These are phyloP conservation scores for Arbacia lixula DNA, from an alignment of 53 echinoderm and acorn worm species.

Conservation along the genomic window DNA sequence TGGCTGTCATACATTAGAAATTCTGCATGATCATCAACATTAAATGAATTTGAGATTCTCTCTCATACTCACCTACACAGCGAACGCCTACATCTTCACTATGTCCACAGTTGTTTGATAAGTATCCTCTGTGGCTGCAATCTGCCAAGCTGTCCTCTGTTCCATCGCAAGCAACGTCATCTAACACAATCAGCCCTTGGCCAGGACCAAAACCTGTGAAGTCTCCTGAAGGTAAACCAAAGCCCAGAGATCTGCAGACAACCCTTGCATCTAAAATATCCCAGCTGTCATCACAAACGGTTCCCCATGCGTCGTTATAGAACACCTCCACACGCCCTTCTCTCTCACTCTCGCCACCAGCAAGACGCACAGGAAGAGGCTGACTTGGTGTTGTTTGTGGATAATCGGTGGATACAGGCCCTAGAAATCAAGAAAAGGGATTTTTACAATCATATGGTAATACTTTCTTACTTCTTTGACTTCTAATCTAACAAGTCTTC, in stretches of 20 bases:
- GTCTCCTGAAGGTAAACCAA: not conserved
- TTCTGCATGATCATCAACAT: no score
- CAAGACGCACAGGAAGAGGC: no score
- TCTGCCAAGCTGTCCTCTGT: not conserved
- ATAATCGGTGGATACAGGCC: no score
- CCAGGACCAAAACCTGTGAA: not conserved
- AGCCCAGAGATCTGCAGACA: constrained; percentile 55
- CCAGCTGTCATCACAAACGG: constrained; percentile 55
- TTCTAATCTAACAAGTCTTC: no score
- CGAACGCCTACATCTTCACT: not conserved
- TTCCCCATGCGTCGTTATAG: constrained; percentile 38
- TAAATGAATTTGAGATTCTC: no score
- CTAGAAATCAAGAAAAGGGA: no score
- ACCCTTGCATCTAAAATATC: constrained; percentile 36
- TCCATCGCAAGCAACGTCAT: not conserved
- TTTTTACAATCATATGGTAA: no score
- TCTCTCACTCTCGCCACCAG: not conserved
- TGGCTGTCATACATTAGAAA: no score
- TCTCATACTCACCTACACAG: no score
- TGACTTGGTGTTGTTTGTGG: no score
- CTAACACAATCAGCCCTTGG: not conserved
- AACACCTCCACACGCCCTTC: constrained; percentile 40
- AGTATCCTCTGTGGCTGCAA: not conserved
- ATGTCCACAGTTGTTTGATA: not conserved
- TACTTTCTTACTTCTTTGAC: no score